Conservation (phyloP, 2,888 invertebrate species). For the Limnephilus auricula region DNA sequence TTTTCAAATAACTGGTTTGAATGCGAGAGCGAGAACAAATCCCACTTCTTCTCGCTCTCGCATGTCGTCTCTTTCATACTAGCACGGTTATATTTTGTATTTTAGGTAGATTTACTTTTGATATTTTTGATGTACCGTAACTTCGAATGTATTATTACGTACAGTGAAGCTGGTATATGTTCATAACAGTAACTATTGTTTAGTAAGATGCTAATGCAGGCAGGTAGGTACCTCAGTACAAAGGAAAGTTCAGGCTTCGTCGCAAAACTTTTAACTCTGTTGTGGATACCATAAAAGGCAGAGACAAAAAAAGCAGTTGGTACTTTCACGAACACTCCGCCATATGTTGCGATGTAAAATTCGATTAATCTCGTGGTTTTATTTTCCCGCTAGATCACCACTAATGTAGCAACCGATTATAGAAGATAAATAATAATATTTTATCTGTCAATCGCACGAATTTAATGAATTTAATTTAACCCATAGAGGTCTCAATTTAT, state of each 20-base stretch:
- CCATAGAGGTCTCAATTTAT: background rate
- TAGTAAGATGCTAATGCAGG: background rate
- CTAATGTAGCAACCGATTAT: background rate
- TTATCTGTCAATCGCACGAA: background rate
- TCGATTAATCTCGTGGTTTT: slow-evolving; percentile 30
- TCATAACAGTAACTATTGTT: background rate
- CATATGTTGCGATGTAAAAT: background rate
- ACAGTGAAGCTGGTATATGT: background rate
- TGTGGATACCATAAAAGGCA: slow-evolving; percentile 11
- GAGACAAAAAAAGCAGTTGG: background rate
- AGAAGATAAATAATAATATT: background rate
- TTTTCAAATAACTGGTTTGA: too few species aligned
- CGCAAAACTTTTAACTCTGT: slow-evolving; percentile 4
- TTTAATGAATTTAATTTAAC: too few species aligned
- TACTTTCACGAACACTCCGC: slow-evolving; percentile 16
- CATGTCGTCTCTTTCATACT: too few species aligned
- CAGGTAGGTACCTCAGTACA: background rate
- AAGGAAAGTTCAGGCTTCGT: background rate
- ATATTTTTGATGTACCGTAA: too few species aligned
- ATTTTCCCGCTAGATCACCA: slow-evolving; percentile 24
- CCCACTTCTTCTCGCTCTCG: too few species aligned
- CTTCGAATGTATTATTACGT: background rate
- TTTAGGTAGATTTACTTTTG: too few species aligned
- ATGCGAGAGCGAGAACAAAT: too few species aligned
- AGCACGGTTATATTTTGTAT: too few species aligned